Conservation (phyloP, 1,140 invertebrate genomes). For the Drosophila micromelanica region DNA sequence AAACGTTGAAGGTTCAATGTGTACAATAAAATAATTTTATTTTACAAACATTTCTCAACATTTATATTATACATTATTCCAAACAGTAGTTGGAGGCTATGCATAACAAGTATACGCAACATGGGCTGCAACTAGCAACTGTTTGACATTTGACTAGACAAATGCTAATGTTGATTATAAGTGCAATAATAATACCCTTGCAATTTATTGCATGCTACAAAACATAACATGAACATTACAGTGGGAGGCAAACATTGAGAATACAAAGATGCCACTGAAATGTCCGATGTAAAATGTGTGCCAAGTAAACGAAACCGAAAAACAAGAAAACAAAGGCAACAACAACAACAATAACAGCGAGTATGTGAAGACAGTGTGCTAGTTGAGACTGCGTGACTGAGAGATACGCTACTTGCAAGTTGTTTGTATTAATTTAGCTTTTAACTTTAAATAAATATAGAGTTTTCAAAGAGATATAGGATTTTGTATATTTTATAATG, state of each 20-base stretch:
- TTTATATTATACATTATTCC: not conserved
- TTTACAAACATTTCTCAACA: too few relatives aligned
- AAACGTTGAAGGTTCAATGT: too few relatives aligned
- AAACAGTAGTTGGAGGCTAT: not conserved
- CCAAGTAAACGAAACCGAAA: slow-evolving; percentile 60
- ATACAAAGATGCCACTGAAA: slow-evolving; percentile 55
- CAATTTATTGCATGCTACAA: slow-evolving; percentile 31
- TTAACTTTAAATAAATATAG: too few relatives aligned
- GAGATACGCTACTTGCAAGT: not conserved
- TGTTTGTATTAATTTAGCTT: too few relatives aligned
- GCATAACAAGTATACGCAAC: slow-evolving; percentile 46
- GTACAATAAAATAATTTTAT: too few relatives aligned
- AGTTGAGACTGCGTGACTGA: not conserved
- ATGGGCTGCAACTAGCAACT: slow-evolving; percentile 28
- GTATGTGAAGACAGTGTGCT: not conserved
- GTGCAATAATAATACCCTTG: slow-evolving; percentile 30
- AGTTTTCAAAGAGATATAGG: too few relatives aligned
- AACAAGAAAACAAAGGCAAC: slow-evolving; percentile 20
- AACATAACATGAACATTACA: slow-evolving; percentile 11
- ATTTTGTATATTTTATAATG: too few relatives aligned
- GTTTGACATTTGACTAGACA: slow-evolving; percentile 35
- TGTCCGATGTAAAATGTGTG: slow-evolving; percentile 57
- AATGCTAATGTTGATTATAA: slow-evolving; percentile 58
- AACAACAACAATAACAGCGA: not conserved
- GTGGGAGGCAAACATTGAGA: not conserved